phyloP scores from a whole-genome alignment of 2,888 invertebrate species.

The Diarsia brunnea region DNA sequence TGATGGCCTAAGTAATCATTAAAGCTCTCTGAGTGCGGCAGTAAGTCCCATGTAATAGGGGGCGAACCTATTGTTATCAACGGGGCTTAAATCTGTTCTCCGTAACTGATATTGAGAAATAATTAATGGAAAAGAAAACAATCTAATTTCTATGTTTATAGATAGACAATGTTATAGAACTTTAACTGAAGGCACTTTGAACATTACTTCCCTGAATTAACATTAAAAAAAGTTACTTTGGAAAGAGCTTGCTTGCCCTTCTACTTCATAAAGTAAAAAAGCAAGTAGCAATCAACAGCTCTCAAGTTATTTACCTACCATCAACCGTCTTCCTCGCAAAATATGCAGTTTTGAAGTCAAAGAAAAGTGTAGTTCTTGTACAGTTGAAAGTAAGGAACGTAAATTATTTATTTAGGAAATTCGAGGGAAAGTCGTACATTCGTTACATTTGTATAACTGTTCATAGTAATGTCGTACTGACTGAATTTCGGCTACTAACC shows the following conservation, averaged over 20 bases:
- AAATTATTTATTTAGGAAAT: constrained; percentile 11
- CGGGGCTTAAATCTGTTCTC: no score
- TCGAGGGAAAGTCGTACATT: not conserved
- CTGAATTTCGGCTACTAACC: not conserved
- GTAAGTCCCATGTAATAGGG: no score
- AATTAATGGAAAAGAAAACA: no score
- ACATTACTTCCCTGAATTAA: not conserved
- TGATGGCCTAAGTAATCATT: no score
- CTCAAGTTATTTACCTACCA: constrained; percentile 23
- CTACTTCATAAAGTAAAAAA: not conserved
- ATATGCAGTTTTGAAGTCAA: constrained; percentile 25
- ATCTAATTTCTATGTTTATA: no score
- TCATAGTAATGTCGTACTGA: not conserved
- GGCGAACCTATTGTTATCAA: no score
- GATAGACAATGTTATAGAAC: no score
- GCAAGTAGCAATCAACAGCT: constrained; percentile 32
- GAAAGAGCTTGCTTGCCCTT: not conserved
- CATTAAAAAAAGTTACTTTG: not conserved
- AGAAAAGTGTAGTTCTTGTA: constrained; percentile 25
- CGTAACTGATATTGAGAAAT: no score
- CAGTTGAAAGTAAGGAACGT: not conserved
- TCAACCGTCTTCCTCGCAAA: constrained; percentile 5
- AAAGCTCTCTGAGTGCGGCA: no score
- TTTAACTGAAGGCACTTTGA: not conserved
- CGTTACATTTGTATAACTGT: not conserved